A percentile compares a stretch with the other conserved stretches of the same genome.
These are phyloP conservation scores for Mormyrus iriodes DNA, from an alignment of 2,113 vertebrate species.

Conservation along the genomic window DNA sequence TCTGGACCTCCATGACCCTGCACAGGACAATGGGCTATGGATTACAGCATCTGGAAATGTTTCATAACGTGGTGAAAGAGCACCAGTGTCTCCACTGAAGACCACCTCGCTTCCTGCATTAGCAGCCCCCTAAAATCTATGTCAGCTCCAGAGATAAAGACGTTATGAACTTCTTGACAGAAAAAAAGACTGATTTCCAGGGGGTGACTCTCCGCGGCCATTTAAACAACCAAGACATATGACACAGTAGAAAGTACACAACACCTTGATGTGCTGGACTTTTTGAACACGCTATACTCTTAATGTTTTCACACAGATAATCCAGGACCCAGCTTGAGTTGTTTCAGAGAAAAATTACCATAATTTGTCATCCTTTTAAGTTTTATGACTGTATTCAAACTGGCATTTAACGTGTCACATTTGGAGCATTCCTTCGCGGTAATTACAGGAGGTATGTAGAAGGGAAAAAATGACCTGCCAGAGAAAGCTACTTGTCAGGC, in stretches of 20 bases:
- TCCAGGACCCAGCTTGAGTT: neutral
- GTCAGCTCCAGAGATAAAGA: neutral
- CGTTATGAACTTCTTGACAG: neutral
- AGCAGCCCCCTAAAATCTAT: too few relatives aligned
- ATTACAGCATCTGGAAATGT: neutral
- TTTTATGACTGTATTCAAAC: neutral
- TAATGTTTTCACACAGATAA: neutral
- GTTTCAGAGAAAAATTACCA: neutral
- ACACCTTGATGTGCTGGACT: neutral
- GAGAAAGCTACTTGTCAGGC: neutral
- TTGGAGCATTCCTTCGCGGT: neutral
- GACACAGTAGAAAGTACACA: neutral
- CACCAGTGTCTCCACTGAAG: neutral
- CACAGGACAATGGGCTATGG: neutral
- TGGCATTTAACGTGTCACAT: neutral
- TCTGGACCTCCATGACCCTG: neutral
- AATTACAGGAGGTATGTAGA: neutral
- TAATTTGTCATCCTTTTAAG: neutral
- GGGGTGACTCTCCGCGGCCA: neutral
- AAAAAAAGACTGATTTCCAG: neutral
- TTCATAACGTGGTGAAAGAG: neutral
- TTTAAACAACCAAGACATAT: neutral
- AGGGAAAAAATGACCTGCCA: neutral
- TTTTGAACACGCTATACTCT: neutral
- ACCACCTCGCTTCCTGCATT: neutral